Percentiles rank a stretch among this genome's conserved stretches.
Conservation (phyloP, 2,888 invertebrate genomes). For the Lathronympha strigana region DNA sequence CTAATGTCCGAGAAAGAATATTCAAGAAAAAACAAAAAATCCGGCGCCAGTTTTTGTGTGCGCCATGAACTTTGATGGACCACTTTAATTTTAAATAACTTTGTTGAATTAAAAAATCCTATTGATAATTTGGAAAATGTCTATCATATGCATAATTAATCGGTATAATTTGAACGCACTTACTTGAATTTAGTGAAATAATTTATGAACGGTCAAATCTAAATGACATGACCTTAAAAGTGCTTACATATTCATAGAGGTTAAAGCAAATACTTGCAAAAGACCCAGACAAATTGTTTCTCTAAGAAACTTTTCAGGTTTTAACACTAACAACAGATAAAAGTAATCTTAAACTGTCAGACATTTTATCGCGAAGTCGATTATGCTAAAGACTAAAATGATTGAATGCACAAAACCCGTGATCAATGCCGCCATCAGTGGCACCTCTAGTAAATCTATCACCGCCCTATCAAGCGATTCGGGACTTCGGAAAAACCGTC, state of each 20-base stretch:
- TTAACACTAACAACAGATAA: slow-evolving; percentile 10
- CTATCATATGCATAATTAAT: slow-evolving; percentile 9
- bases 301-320: slow-evolving; percentile 7
- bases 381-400: slow-evolving; percentile 36
- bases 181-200: neutral
- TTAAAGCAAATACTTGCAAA: neutral
- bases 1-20: slow-evolving; percentile 32
- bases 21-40: slow-evolving; percentile 19
- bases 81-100: slow-evolving; percentile 8
- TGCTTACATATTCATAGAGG: slow-evolving; percentile 5
- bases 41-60: neutral
- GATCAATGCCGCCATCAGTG: slow-evolving; percentile 45
- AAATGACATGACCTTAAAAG: slow-evolving; percentile 6
- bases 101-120: slow-evolving; percentile 1
- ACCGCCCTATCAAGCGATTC: slow-evolving; percentile 44
- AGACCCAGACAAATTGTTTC: neutral
- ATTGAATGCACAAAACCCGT: slow-evolving; percentile 36
- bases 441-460: slow-evolving; percentile 57
- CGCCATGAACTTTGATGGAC: neutral
- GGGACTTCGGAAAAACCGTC: slow-evolving; percentile 45
- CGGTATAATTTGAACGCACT: neutral
- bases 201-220: neutral
- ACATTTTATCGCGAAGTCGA: slow-evolving; percentile 24
- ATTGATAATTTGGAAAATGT: slow-evolving; percentile 2
- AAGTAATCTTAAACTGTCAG: slow-evolving; percentile 28